These are phyloP conservation scores for Cebidichthys violaceus DNA, from an alignment of 2,113 vertebrate species.

Conservation along the genomic window DNA sequence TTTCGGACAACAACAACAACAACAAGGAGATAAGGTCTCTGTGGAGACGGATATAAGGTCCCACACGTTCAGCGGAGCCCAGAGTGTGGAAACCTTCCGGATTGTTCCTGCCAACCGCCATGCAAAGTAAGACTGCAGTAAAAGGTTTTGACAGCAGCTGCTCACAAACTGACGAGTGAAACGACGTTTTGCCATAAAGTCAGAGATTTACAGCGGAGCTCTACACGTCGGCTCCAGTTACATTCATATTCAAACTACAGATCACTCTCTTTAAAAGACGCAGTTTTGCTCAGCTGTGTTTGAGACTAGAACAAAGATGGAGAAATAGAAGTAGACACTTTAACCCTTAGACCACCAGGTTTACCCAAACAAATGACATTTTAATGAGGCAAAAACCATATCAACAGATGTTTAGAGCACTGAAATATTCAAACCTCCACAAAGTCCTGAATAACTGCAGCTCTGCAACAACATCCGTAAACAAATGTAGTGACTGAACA, in stretches of 20 bases:
- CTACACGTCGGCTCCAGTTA: too few relatives aligned
- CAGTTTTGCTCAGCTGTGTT: not conserved
- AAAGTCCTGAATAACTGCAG: too few relatives aligned
- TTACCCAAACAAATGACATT: not conserved
- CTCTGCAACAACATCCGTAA: too few relatives aligned
- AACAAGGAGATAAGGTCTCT: conserved; percentile 23
- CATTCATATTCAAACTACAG: not conserved
- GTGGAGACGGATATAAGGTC: not conserved
- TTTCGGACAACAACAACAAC: conserved; percentile 36
- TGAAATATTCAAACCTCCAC: too few relatives aligned
- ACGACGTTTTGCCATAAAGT: conserved; percentile 5
- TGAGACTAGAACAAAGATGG: not conserved
- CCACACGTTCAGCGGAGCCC: not conserved
- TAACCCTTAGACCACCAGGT: not conserved
- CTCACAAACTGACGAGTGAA: conserved; percentile 19
- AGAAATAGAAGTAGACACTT: not conserved
- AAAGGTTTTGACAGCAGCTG: conserved; percentile 32
- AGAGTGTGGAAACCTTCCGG: not conserved
- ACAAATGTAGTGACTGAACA: too few relatives aligned
- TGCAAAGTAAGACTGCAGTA: conserved; percentile 2
- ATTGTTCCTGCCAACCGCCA: not conserved
- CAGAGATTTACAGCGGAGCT: conserved; percentile 5
- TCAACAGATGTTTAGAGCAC: too few relatives aligned
- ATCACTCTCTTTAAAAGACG: not conserved
- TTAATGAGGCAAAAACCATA: too few relatives aligned